A percentile compares a stretch with the other conserved stretches of the same genome.
These are phyloP conservation scores for Psittacara wagleri DNA, from an alignment of 2,113 vertebrate genomes.

Conservation along the genomic window DNA sequence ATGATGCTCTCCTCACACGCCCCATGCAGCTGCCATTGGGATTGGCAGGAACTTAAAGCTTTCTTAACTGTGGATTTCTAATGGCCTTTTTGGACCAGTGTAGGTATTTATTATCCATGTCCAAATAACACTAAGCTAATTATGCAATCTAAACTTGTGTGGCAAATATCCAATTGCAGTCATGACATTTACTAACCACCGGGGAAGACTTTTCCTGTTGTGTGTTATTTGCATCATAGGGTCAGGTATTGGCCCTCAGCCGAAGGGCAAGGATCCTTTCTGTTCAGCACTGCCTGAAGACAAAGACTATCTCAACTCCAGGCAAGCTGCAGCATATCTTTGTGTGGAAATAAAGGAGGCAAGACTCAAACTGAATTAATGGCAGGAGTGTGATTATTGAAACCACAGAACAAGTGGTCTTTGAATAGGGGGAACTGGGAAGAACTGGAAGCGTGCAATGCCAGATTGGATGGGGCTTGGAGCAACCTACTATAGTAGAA, in stretches of 20 bases:
- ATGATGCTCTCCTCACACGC: not conserved
- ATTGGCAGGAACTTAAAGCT: slow-evolving; percentile 31
- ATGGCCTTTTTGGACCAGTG: slow-evolving; percentile 38
- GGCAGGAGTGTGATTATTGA: not conserved
- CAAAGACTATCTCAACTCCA: not conserved
- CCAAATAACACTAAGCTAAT: slow-evolving; percentile 31
- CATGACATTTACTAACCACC: not conserved
- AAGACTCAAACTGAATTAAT: not conserved
- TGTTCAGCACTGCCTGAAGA: not conserved
- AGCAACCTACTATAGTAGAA: not conserved
- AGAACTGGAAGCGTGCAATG: not conserved
- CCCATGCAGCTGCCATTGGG: not conserved
- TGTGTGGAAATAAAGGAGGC: not conserved
- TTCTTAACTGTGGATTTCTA: slow-evolving; percentile 39
- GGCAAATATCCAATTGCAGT: not conserved
- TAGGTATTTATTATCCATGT: slow-evolving; percentile 25
- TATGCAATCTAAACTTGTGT: not conserved
- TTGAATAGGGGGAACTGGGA: not conserved
- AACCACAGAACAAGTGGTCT: rapidly evolving
- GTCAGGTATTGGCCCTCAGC: not conserved
- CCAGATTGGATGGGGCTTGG: not conserved
- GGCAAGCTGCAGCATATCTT: not conserved
- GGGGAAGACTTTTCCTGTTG: not conserved
- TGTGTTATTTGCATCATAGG: rapidly evolving
- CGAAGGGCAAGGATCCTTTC: not conserved